phyloP scores from a whole-genome alignment of 35 echinoderm and acorn worm species.

The Chiridota heheva region DNA sequence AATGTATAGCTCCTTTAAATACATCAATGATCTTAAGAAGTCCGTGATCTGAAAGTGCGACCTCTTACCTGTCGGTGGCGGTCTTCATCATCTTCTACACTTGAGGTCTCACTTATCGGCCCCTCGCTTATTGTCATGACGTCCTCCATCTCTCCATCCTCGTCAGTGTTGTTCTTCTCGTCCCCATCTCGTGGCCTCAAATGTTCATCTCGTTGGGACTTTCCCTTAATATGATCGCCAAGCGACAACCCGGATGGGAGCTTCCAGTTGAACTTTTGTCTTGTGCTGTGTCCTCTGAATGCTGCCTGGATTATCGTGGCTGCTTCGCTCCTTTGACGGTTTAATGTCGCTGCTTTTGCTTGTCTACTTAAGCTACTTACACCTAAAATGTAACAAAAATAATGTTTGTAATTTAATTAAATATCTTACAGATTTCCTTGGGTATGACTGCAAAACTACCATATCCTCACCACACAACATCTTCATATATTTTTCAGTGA shows the following conservation, averaged over 20 bases:
- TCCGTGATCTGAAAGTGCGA: too few species aligned
- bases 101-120: constrained; percentile 43
- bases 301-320: constrained; percentile 93
- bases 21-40: too few species aligned
- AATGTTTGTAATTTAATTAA: neutral
- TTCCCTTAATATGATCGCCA: constrained; percentile 8
- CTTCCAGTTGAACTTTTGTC: constrained; percentile 83
- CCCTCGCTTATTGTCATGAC: constrained; percentile 68
- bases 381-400: constrained; percentile 40
- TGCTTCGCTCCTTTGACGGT: constrained; percentile 37
- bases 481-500: too few species aligned
- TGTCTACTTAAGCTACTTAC: constrained; percentile 55
- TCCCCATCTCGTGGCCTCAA: too few species aligned
- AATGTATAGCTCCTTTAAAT: too few species aligned
- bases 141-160: constrained; percentile 4
- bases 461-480: too few species aligned
- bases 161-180: too few species aligned
- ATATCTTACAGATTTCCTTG: neutral
- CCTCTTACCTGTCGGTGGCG: constrained; percentile 77
- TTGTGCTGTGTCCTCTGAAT: constrained; percentile 74
- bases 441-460: too few species aligned
- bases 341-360: constrained; percentile 27
- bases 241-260: constrained; percentile 53
- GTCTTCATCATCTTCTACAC: constrained; percentile 46
- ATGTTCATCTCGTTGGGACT: neutral